Percentiles rank a stretch among this genome's conserved stretches.
These are phyloP conservation scores for Poecilia velifera DNA, from an alignment of 2,797 vertebrate species.

Conservation along the genomic window DNA sequence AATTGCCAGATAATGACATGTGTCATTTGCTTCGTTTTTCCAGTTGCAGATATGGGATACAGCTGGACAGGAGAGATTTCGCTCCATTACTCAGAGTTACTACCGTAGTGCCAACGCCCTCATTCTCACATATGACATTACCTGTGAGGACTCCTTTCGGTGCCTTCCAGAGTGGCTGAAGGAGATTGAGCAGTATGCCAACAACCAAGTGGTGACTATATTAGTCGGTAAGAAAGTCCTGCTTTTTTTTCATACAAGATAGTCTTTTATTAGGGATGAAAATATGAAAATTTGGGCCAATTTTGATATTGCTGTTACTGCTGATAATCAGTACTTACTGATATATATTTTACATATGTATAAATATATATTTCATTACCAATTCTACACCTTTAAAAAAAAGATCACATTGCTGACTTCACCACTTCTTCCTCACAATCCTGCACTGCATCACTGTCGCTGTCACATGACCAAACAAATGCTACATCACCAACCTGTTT, in stretches of 20 bases:
- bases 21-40: slow-evolving; percentile 25
- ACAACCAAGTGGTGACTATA: slow-evolving; percentile 98
- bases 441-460: too few species aligned
- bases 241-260: slow-evolving; percentile 2
- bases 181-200: slow-evolving; percentile 98
- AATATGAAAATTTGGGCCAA: too few species aligned
- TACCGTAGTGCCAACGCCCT: slow-evolving; percentile 98
- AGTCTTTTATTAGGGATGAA: neutral
- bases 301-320: too few species aligned
- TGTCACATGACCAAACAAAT: too few species aligned
- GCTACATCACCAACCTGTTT: too few species aligned
- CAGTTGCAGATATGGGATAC: slow-evolving; percentile 99
- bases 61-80: slow-evolving; percentile 97
- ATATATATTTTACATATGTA: too few species aligned
- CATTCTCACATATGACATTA: slow-evolving; percentile 98
- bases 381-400: too few species aligned
- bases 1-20: neutral
- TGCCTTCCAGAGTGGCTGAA: slow-evolving; percentile 99
- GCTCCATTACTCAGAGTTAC: slow-evolving; percentile 99
- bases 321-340: too few species aligned
- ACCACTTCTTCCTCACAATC: too few species aligned
- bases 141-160: slow-evolving; percentile 98
- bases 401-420: too few species aligned
- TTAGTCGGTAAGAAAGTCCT: slow-evolving; percentile 90
- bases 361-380: too few species aligned